A percentile compares a stretch with the other conserved stretches of the same genome.
phyloP scores from a whole-genome alignment of 1,140 invertebrate species.

The Achatina immaculata region DNA sequence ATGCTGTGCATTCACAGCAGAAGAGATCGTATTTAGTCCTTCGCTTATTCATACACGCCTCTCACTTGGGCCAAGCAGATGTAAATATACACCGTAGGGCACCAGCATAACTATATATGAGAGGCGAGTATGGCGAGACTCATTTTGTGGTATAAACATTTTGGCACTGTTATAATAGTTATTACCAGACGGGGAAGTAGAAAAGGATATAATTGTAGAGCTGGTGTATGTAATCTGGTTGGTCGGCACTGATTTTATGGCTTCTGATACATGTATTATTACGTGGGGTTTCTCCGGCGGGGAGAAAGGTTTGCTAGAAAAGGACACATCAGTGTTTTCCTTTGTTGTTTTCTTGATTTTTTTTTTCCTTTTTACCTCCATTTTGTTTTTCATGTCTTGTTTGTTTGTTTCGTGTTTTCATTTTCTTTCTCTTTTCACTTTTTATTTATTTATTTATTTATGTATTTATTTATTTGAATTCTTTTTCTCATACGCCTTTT shows the following conservation, averaged over 20 bases:
- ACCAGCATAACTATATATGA: not conserved
- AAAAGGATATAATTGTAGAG: not conserved
- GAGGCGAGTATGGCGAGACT: not conserved
- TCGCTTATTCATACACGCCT: not conserved
- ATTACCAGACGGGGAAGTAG: not conserved
- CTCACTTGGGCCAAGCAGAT: not conserved
- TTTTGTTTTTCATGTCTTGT: not conserved
- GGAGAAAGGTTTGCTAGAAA: not conserved
- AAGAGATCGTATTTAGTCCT: not conserved
- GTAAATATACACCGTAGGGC: not conserved
- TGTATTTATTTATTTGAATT: conserved; percentile 5
- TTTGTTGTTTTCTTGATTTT: not conserved
- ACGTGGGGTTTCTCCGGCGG: not conserved
- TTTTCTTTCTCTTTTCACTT: conserved; percentile 5
- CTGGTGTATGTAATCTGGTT: not conserved
- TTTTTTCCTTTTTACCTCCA: not conserved
- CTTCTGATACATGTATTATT: not conserved
- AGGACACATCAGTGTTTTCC: not conserved
- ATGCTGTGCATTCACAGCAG: not conserved
- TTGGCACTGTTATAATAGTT: not conserved
- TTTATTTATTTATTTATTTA: not conserved
- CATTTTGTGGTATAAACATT: not conserved
- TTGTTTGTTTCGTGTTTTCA: not conserved
- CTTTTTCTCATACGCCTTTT: not conserved
- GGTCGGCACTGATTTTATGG: not conserved